These are phyloP conservation scores for Meteorus sp. DNA, from an alignment of 1,140 invertebrate genomes.

Conservation along the genomic window DNA sequence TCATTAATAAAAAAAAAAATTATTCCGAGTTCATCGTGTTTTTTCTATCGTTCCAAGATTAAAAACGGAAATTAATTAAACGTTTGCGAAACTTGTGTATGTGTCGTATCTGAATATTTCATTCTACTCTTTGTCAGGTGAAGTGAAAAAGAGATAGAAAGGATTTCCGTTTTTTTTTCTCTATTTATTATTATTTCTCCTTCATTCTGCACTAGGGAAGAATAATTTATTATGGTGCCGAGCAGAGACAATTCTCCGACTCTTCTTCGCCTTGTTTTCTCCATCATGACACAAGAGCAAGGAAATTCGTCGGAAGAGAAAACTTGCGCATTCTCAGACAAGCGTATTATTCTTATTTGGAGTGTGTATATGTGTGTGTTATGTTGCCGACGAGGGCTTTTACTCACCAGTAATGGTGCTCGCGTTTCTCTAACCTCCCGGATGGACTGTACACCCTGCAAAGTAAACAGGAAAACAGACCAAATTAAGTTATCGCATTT, in stretches of 20 bases:
- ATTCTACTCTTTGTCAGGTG: too few relatives aligned
- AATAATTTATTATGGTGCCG: slow-evolving; percentile 4
- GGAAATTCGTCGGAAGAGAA: slow-evolving; percentile 25
- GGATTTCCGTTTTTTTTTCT: background rate
- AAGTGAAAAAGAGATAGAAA: too few relatives aligned
- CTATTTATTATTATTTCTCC: background rate
- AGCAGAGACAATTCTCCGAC: background rate
- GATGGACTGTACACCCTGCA: slow-evolving; percentile 37
- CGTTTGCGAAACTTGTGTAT: too few relatives aligned
- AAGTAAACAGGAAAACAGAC: slow-evolving; percentile 25
- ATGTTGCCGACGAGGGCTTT: background rate
- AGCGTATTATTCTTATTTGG: slow-evolving; percentile 14
- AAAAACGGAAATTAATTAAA: too few relatives aligned
- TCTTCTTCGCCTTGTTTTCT: slow-evolving; percentile 4
- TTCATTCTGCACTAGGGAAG: background rate
- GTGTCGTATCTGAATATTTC: too few relatives aligned
- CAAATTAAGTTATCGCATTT: background rate
- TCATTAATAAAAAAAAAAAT: too few relatives aligned
- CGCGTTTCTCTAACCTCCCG: slow-evolving; percentile 33
- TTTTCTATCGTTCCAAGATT: too few relatives aligned
- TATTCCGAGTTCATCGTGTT: too few relatives aligned
- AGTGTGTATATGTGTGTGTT: background rate
- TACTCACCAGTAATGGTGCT: slow-evolving; percentile 46
- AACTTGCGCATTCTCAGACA: slow-evolving; percentile 19
- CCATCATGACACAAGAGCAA: slow-evolving; percentile 2